phyloP scores from a whole-genome alignment of 2,797 vertebrate genomes.

The Xenentodon cancila region DNA sequence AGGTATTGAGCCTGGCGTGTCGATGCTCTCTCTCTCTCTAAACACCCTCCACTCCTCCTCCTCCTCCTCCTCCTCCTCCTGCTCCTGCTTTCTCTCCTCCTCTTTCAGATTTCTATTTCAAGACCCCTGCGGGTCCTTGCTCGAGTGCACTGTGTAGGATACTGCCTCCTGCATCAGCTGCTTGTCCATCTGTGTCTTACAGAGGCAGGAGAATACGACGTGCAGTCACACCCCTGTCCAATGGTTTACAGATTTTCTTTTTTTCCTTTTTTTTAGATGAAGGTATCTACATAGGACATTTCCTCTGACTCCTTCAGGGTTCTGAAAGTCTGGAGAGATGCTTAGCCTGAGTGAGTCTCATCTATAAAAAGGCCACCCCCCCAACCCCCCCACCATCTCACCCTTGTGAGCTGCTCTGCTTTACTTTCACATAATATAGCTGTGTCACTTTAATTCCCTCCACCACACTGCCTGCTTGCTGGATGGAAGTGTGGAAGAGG shows the following conservation, averaged over 20 bases:
- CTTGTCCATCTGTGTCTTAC: constrained; percentile 61
- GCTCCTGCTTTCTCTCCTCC: constrained; percentile 38
- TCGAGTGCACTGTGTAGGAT: constrained; percentile 31
- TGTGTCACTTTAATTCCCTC: constrained; percentile 72
- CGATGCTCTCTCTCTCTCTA: constrained; percentile 43
- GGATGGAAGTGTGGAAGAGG: constrained; percentile 40
- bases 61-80: constrained; percentile 44
- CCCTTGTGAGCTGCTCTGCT: constrained; percentile 74
- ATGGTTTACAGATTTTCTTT: background rate
- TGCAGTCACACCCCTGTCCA: constrained; percentile 15
- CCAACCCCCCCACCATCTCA: constrained; percentile 27
- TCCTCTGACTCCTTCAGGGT: constrained; percentile 26
- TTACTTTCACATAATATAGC: constrained; percentile 66
- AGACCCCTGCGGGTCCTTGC: constrained; percentile 69
- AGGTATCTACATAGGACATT: constrained; percentile 9
- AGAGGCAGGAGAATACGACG: constrained; percentile 38
- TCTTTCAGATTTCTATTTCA: constrained; percentile 70
- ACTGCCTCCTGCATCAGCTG: constrained; percentile 68
- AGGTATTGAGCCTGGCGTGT: constrained; percentile 66
- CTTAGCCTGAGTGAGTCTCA: constrained; percentile 16
- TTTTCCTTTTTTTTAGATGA: background rate
- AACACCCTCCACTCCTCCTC: constrained; percentile 19
- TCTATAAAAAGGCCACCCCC: constrained; percentile 61
- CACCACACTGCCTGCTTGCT: constrained; percentile 36
- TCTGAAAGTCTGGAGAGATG: constrained; percentile 33